Base-by-base conservation (phyloP, 2,113 vertebrate species). In the Caranx melampygus region DNA sequence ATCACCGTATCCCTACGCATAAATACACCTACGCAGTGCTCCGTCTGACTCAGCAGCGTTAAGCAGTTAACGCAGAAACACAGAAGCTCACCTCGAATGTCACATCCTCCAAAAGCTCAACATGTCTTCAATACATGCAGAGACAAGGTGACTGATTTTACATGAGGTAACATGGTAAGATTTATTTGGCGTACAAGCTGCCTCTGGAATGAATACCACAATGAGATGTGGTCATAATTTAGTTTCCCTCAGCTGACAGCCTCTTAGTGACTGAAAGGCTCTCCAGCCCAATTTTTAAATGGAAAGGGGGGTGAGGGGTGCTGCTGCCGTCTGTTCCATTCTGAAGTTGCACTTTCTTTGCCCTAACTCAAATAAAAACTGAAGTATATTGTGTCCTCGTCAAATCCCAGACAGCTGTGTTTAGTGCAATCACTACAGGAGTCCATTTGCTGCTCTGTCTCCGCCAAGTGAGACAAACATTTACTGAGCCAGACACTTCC, bases 161-260 rank as follows among this genome's bases (percentile, higher is more conserved):
- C 18, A 9, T 12, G 6, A 15, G 34, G 54, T 6, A n/a, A 51
- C 44, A 78, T 12, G 49, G 0, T 0, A 42, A 34, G 66, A 73
- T 60, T 76, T 35, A 74, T 69, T 33, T 13, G 26, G 40, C 68
- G 26, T 74, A 54, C 40, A 15, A 66, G 42, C 4, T 57, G 21
- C 62, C 64, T 55, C 44, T 14, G 60, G 31, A 70, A 72, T 26
- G 33, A 70, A 63, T 20, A 57, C 44, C 18, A n/a, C 9, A 35
- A 62, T 81, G 75, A 86, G 86, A 91, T 78, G 65, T 77, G 75
- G 63, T 82, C 79, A 77, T 90, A 64, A 91, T 91, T 90, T 75
- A 64, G 87, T 90, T 87, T 81, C 13, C 79, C 66, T 64, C 21
- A 14, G 67, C 67, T 76, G 88, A 86, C 75, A 79, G 67, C 77